Evolutionary conservation across 2,113 vertebrate species (phyloP), one percentile per base, ranked within the genome.

Genomic region (Bagarius yarrelli): DNA sequence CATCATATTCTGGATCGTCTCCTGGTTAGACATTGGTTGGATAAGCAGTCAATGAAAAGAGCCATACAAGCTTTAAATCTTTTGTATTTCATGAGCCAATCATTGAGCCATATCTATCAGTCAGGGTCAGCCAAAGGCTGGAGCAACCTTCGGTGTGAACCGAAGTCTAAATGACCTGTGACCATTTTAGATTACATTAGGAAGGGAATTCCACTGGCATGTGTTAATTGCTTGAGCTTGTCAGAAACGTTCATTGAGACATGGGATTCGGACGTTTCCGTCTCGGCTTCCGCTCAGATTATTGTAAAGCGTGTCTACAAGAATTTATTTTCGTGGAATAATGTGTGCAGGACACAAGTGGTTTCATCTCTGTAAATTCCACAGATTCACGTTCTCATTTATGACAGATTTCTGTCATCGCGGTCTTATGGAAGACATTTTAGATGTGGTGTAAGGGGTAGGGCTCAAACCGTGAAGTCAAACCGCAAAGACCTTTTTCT

Each of bases 141-240:
- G 34, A 50, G 64, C 67, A 76, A 78, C 59, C 44, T n/a, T 57
- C 61, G 81, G 74, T 55, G 66, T 82, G 77, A 61, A 60, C 50
- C 50, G 61, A 77, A 74, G 66, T 85, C 34, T 25, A 55, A 32
- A 64, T 36, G 30, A 83, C 74, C 81, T 70, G 66, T 86, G 60
- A 80, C 67, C 40, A 71, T 60, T 82, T 47, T 80, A 80, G 66
- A 84, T 80, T 82, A 80, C 70, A 74, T 80, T 69, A 25, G 69
- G 30, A 56, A 57, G 23, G 13, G 47, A 57, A 21, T 61, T 79
- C 53, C 81, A 52, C 53, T 79, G 79, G 57, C n/a, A 34, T 61
- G 56, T 27, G 53, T 77, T 82, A 80, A 86, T 69, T 81, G 59
- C 77, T 18, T 32, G 19, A 50, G 9, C 69, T 75, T 66, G 30